Conservation (phyloP, 2,113 vertebrate species). For the Urocynchramus pylzowi region DNA sequence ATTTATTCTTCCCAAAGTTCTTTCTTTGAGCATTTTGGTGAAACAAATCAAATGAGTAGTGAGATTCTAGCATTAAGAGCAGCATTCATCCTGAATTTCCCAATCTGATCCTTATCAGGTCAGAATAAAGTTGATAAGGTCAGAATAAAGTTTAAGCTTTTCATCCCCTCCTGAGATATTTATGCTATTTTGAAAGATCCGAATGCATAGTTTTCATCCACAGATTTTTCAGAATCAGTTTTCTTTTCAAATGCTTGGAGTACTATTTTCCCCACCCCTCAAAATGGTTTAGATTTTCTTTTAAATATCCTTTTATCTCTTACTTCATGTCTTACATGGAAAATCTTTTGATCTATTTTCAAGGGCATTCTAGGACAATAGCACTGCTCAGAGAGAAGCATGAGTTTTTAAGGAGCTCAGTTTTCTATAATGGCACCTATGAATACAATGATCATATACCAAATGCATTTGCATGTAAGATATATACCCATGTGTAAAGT, state of each 20-base stretch:
- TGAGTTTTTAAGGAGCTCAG: neutral
- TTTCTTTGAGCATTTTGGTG: neutral
- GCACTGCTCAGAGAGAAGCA: neutral
- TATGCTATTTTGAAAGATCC: neutral
- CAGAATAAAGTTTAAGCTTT: neutral
- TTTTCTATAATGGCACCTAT: neutral
- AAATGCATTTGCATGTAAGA: neutral
- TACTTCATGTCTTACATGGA: neutral
- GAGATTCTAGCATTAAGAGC: neutral
- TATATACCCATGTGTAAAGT: neutral
- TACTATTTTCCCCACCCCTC: neutral
- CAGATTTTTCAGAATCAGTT: neutral
- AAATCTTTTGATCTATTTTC: conserved; percentile 14
- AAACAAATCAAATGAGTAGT: neutral
- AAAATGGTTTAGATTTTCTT: neutral
- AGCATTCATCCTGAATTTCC: neutral
- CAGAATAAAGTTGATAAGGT: neutral
- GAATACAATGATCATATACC: neutral
- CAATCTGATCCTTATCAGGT: neutral
- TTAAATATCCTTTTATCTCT: neutral
- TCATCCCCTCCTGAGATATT: neutral
- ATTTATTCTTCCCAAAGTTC: neutral
- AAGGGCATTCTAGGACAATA: neutral
- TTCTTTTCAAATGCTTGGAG: neutral
- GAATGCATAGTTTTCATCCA: neutral